phyloP scores from a whole-genome alignment of 2,113 vertebrate genomes.

The Leucopternis melanops region DNA sequence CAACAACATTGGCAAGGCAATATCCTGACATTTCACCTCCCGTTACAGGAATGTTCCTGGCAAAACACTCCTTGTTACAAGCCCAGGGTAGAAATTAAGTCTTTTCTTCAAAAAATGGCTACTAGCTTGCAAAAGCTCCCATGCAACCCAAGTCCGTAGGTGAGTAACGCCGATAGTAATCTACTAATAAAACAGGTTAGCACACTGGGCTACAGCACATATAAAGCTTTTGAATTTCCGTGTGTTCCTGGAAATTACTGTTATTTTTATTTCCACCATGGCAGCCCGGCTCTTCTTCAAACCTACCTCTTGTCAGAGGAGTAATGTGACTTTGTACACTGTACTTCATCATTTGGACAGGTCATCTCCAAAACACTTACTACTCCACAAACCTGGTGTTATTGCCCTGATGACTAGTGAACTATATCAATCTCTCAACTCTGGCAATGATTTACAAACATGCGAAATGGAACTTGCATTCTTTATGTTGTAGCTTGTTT shows the following conservation, averaged over 20 bases:
- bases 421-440: not conserved
- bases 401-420: not conserved
- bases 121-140: not conserved
- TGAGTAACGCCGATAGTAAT: not conserved
- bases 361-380: not conserved
- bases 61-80: not conserved
- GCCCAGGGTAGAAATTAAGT: not conserved
- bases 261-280: not conserved
- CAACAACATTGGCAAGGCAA: not conserved
- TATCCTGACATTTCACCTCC: not conserved
- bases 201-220: not conserved
- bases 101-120: not conserved
- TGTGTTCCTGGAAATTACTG: not conserved
- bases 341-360: not conserved
- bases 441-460: not conserved
- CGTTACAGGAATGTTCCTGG: not conserved
- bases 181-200: not conserved
- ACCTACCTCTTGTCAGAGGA: not conserved
- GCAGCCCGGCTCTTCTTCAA: not conserved
- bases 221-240: not conserved
- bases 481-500: not conserved
- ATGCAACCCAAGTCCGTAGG: not conserved
- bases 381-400: not conserved
- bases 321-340: not conserved
- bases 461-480: not conserved